Conservation (phyloP, 1,140 invertebrate species). For the Tetragonula clypearis region DNA sequence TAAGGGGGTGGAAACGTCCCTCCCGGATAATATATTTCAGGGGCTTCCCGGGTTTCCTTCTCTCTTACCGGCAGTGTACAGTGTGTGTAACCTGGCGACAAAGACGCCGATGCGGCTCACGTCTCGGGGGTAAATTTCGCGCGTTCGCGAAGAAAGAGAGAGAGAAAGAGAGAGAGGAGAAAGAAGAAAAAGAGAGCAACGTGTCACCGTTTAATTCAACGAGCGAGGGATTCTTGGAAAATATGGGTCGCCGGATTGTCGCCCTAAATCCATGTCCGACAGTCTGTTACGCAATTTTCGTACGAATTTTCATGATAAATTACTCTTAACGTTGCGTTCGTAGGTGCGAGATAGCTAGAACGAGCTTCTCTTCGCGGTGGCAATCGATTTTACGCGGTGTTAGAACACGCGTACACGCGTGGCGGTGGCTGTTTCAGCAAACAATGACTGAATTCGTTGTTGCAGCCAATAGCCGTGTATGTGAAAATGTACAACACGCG, state of each 20-base stretch:
- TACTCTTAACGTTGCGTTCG: not conserved
- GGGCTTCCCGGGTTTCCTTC: slow-evolving; percentile 19
- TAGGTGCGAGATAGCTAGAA: no score
- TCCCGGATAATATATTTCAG: slow-evolving; percentile 68
- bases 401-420: no score
- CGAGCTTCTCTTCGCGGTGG: no score
- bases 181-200: not conserved
- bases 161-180: no score
- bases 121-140: slow-evolving; percentile 35
- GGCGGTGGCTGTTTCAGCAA: not conserved
- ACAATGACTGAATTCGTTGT: not conserved
- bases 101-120: slow-evolving; percentile 39
- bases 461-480: not conserved
- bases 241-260: not conserved
- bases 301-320: not conserved
- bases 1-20: slow-evolving; percentile 63
- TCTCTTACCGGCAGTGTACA: slow-evolving; percentile 21
- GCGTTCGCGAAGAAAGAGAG: not conserved
- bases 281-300: not conserved
- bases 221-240: not conserved
- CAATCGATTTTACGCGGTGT: not conserved
- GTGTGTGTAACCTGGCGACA: slow-evolving; percentile 39
- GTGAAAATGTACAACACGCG: not conserved
- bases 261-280: not conserved
- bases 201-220: slow-evolving; percentile 25